Conservation (phyloP, 2,888 invertebrate species). For the Pammene aurita region DNA sequence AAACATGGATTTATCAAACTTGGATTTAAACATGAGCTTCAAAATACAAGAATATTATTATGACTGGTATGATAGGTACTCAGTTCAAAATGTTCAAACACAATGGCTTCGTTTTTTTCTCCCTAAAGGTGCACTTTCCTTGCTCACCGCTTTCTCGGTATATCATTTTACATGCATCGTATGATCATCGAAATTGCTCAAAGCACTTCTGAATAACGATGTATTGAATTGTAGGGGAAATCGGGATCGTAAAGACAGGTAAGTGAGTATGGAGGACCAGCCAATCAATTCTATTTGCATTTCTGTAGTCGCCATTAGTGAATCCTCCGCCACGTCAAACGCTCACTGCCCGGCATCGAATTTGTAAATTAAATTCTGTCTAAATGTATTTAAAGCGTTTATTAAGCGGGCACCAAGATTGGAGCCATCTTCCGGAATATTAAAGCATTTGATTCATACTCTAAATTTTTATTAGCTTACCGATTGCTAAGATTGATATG, state of each 20-base stretch:
- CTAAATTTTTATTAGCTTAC: conserved; percentile 60
- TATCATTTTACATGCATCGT: conserved; percentile 23
- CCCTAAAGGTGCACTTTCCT: neutral
- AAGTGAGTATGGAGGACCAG: conserved; percentile 51
- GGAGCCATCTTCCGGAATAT: conserved; percentile 52
- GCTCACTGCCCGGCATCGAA: conserved; percentile 40
- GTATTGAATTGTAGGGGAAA: conserved; percentile 43
- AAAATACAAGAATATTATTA: too few relatives aligned
- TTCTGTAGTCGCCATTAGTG: conserved; percentile 62
- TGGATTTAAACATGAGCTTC: too few relatives aligned
- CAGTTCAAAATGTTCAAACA: too few relatives aligned
- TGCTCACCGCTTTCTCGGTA: conserved; percentile 4
- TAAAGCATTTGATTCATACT: conserved; percentile 56
- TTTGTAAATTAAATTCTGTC: conserved; percentile 52
- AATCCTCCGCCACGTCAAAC: conserved; percentile 52
- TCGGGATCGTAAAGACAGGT: conserved; percentile 47
- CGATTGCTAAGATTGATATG: conserved; percentile 51
- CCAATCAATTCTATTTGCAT: conserved; percentile 71
- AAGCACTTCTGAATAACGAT: conserved; percentile 27
- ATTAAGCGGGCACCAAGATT: conserved; percentile 56
- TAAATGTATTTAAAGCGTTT: conserved; percentile 59
- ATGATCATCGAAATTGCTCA: conserved; percentile 25
- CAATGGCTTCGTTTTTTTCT: neutral
- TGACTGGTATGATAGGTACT: too few relatives aligned
- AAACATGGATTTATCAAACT: too few relatives aligned